Conservation (phyloP, 2,113 vertebrate genomes). For the Empidonax alnorum region DNA sequence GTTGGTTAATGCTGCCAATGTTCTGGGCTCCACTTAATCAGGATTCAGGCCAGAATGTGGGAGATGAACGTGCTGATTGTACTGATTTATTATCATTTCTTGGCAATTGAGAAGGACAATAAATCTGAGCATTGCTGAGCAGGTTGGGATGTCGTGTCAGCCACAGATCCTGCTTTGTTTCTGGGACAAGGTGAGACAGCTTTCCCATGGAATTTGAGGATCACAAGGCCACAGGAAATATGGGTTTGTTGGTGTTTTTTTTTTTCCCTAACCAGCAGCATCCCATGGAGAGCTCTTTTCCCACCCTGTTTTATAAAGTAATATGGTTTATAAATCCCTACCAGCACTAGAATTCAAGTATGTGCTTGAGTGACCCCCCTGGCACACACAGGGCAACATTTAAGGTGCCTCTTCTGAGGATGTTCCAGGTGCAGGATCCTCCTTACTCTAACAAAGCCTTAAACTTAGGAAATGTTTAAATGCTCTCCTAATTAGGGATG, state of each 20-base stretch:
- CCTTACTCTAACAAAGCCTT: background rate
- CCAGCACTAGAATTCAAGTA: background rate
- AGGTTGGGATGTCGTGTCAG: background rate
- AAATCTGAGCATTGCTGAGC: background rate
- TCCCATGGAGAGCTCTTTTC: background rate
- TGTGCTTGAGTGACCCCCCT: background rate
- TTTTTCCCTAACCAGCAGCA: background rate
- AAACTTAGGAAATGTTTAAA: background rate
- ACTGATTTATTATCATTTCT: background rate
- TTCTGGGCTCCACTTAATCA: background rate
- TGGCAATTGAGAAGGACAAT: background rate
- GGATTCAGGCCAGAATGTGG: background rate
- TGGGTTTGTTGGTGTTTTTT: no score
- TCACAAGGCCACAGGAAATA: background rate
- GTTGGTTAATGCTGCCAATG: background rate
- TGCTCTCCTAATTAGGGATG: background rate
- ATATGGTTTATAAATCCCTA: background rate
- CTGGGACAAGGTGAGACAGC: background rate
- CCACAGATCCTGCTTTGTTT: background rate
- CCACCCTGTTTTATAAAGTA: background rate
- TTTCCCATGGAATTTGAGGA: background rate
- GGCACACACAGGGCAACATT: background rate
- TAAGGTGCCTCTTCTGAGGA: background rate
- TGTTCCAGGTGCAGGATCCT: background rate
- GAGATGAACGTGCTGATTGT: background rate